Base-by-base conservation (phyloP, 2,888 invertebrate genomes). In the Galerucella calmariensis region DNA sequence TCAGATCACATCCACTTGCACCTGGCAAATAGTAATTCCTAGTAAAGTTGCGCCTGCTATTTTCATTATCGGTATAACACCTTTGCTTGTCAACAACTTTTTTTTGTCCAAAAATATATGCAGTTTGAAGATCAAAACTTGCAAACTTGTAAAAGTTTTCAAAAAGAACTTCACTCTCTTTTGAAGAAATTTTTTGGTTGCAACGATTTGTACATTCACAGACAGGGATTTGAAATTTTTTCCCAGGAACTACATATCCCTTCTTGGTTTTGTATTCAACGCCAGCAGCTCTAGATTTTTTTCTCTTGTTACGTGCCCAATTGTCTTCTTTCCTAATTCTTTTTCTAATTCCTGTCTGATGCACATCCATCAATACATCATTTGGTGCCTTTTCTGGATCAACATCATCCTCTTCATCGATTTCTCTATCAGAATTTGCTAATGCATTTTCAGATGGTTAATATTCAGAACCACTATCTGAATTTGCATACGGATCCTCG, bases 1-100 rank as follows among this genome's bases (percentile, higher is more conserved):
- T 61, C 20, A 61, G 24, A 20, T 61, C 61, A 61, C 20, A 24
- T 61, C 61, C 61, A 58, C 61, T 61, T 24, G 20, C 61, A 61
- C 35, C 27, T 61, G 27, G 20, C 61, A 61, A 61, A 61, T 27
- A 61, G 27, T 61, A 61, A 61, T 24, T 27, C 20, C 61, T 20
- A 20, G 61, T 61, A 24, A 24, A 24, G 20, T 61, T 20, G 20
- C 61, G 20, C 27, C 61, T 61, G 27, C 24, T 24, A 61, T 61
- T 61, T 24, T 20, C 24, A 61, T 61, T 61, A 24, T 20, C 61
- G 27, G 61, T 61, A 27, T 61, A 61, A 61, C 24, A 8, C 24
- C 61, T 20, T 61, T 61, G 61, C 27, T 61, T 61, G 27, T 61
- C 27, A 61, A 20, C 20, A 24, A 61, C 61, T 61, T 61, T 61